Evolutionary conservation across 92 coral and sea anemone species (phyloP).

Genomic region (Zoanthus gigantus): DNA sequence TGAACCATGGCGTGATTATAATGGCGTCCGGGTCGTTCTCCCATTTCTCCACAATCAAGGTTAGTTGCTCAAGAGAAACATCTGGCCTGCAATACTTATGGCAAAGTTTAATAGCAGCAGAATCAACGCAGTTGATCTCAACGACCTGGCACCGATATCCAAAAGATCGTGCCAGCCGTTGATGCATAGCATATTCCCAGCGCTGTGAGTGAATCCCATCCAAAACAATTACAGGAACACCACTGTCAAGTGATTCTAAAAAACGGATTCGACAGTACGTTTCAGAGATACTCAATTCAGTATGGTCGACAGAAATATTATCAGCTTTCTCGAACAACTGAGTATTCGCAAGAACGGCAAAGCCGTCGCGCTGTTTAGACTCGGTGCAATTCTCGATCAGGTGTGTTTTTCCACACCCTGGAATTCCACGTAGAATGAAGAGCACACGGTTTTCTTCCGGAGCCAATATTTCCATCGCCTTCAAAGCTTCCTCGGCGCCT

Average conservation of each 20-base stretch:
- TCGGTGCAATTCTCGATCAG: constrained; percentile 75
- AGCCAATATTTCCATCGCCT: background rate
- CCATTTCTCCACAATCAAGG: constrained; percentile 67
- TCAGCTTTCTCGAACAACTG: constrained; percentile 82
- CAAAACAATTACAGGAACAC: constrained; percentile 63
- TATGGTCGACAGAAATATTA: constrained; percentile 54
- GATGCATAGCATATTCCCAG: constrained; percentile 75
- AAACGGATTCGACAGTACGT: constrained; percentile 78
- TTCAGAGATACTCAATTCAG: constrained; percentile 81
- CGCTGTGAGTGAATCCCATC: constrained; percentile 74
- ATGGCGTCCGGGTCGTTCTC: constrained; percentile 69
- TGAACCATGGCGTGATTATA: constrained; percentile 79
- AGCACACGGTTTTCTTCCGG: constrained; percentile 52
- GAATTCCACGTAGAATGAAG: constrained; percentile 81
- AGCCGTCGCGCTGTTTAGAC: constrained; percentile 42
- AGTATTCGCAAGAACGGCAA: constrained; percentile 63
- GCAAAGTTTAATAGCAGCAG: constrained; percentile 61
- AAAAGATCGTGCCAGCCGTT: constrained; percentile 69
- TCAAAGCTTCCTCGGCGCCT: constrained; percentile 43
- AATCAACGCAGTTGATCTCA: constrained; percentile 65
- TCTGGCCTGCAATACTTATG: constrained; percentile 54
- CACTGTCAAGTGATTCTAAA: constrained; percentile 69
- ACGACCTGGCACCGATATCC: constrained; percentile 70
- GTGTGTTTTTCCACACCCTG: constrained; percentile 82
- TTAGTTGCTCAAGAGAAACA: constrained; percentile 50